phyloP scores from a whole-genome alignment of 2,113 vertebrate species.

The Willisornis vidua region DNA sequence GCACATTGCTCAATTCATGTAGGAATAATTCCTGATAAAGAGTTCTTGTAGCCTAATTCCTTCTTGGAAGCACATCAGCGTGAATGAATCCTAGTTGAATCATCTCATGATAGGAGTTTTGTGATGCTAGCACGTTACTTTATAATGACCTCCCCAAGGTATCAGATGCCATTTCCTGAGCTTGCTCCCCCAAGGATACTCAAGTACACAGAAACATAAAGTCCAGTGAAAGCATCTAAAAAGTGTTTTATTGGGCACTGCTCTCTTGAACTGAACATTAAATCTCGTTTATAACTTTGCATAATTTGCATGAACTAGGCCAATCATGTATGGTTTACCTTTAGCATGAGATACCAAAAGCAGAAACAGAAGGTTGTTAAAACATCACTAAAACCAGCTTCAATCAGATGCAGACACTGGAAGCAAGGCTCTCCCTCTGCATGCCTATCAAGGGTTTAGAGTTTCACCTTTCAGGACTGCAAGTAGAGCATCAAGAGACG shows the following conservation, averaged over 20 bases:
- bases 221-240: neutral
- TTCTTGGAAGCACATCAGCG: neutral
- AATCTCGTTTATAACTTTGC: neutral
- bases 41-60: neutral
- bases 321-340: neutral
- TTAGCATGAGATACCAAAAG: neutral
- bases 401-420: neutral
- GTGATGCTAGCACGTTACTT: neutral
- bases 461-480: neutral
- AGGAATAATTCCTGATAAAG: slow-evolving; percentile 14
- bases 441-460: neutral
- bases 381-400: neutral
- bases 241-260: neutral
- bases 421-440: neutral
- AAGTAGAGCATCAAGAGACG: neutral
- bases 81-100: neutral
- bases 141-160: neutral
- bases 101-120: neutral
- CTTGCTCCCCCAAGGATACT: neutral
- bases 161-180: neutral
- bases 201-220: neutral
- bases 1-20: neutral
- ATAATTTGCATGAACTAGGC: neutral
- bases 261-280: neutral
- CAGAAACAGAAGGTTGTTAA: neutral